Conservation (phyloP, 2,797 vertebrate species). For the Crocodylus rhombifer region DNA sequence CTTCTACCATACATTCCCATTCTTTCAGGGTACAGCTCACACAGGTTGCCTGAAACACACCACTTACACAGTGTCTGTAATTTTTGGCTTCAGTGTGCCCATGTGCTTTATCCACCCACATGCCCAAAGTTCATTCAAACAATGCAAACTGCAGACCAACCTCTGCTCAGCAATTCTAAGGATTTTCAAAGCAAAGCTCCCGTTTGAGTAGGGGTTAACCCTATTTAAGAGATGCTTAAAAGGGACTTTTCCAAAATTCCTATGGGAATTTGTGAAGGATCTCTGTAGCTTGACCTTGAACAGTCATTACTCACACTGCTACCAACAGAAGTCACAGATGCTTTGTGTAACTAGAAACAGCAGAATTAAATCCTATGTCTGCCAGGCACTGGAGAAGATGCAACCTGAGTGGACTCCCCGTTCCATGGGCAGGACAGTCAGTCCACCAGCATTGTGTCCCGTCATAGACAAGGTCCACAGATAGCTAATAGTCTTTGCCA, state of each 20-base stretch:
- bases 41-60: not conserved
- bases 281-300: not conserved
- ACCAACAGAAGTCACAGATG: not conserved
- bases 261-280: not conserved
- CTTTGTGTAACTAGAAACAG: not conserved
- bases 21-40: not conserved
- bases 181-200: not conserved
- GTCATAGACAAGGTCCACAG: not conserved
- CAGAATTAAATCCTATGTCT: not conserved
- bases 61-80: not conserved
- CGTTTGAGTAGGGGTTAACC: not conserved
- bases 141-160: not conserved
- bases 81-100: not conserved
- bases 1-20: not conserved
- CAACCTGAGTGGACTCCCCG: not conserved
- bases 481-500: not conserved
- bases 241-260: not conserved
- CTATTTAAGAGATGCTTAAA: not conserved
- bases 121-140: not conserved
- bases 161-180: not conserved
- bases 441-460: not conserved
- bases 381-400: not conserved
- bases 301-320: not conserved
- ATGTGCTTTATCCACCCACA: not conserved
- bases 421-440: not conserved